A percentile compares a stretch with the other conserved stretches of the same genome.
Conservation (phyloP, 2,888 invertebrate species). For the Cephalotes varians region DNA sequence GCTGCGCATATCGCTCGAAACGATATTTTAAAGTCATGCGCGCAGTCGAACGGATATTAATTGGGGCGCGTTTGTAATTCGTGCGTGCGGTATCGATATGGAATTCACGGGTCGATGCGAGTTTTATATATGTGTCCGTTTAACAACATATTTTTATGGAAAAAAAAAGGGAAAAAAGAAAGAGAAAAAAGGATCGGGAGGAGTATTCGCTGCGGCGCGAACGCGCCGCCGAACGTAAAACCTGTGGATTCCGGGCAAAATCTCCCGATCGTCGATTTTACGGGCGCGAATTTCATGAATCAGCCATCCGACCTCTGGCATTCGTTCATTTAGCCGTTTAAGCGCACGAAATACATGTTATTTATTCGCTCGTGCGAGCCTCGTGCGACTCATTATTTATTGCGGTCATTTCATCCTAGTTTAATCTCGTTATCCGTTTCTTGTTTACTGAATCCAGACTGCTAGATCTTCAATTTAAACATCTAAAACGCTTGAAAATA, state of each 20-base stretch:
- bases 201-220: background rate
- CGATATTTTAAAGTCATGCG: conserved; percentile 35
- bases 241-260: conserved; percentile 66
- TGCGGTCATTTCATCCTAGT: background rate
- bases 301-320: conserved; percentile 30
- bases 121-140: conserved; percentile 13
- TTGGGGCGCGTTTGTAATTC: conserved; percentile 25
- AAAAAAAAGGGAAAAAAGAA: background rate
- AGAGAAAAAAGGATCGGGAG: background rate
- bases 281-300: conserved; percentile 56
- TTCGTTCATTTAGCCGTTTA: conserved; percentile 42
- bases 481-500: background rate
- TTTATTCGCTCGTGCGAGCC: conserved; percentile 45
- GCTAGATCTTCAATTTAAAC: background rate
- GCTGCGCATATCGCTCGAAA: conserved; percentile 17
- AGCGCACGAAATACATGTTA: conserved; percentile 35
- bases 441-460: background rate
- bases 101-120: conserved; percentile 36
- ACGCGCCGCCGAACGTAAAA: conserved; percentile 47
- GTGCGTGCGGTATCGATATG: conserved; percentile 29
- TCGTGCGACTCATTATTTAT: conserved; percentile 42
- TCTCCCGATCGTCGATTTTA: conserved; percentile 59
- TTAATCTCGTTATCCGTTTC: conserved; percentile 26
- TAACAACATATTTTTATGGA: conserved; percentile 14
- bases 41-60: conserved; percentile 37